A percentile compares a stretch with the other conserved stretches of the same genome.
These are phyloP conservation scores for Petaurus breviceps DNA, from an alignment of 2,113 vertebrate genomes.

Conservation along the genomic window DNA sequence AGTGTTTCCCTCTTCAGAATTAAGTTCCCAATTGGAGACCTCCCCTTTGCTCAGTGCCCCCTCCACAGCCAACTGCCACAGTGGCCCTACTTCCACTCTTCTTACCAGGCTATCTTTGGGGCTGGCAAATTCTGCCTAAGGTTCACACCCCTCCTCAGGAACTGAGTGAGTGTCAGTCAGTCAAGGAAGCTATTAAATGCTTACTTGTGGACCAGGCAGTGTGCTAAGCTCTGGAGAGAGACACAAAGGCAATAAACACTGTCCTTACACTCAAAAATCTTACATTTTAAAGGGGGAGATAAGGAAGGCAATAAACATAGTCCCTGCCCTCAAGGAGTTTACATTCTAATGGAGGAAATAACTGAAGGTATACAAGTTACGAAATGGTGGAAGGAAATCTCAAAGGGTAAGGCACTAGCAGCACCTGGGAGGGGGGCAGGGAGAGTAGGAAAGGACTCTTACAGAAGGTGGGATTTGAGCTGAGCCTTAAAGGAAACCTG, in stretches of 20 bases:
- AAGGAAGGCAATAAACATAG: background rate
- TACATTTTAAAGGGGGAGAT: background rate
- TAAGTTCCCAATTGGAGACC: background rate
- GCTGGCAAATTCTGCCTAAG: background rate
- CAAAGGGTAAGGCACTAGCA: background rate
- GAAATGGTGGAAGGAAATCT: background rate
- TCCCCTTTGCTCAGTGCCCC: background rate
- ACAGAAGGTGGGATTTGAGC: background rate
- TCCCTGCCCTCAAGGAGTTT: background rate
- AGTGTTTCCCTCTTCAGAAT: background rate
- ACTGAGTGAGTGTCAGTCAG: background rate
- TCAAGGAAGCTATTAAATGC: background rate
- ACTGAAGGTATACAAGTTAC: background rate
- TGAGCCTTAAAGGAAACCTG: background rate
- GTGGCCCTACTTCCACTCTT: background rate
- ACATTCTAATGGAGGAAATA: background rate
- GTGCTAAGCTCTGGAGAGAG: background rate
- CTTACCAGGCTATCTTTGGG: background rate
- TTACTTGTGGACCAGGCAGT: background rate
- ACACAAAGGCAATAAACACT: background rate
- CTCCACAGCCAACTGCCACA: background rate
- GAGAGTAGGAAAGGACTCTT: background rate
- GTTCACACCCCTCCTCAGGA: background rate
- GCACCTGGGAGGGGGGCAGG: too few relatives aligned
- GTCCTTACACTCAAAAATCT: background rate